Conservation (phyloP, 2,113 vertebrate genomes). For the Peucedramus taeniatus region DNA sequence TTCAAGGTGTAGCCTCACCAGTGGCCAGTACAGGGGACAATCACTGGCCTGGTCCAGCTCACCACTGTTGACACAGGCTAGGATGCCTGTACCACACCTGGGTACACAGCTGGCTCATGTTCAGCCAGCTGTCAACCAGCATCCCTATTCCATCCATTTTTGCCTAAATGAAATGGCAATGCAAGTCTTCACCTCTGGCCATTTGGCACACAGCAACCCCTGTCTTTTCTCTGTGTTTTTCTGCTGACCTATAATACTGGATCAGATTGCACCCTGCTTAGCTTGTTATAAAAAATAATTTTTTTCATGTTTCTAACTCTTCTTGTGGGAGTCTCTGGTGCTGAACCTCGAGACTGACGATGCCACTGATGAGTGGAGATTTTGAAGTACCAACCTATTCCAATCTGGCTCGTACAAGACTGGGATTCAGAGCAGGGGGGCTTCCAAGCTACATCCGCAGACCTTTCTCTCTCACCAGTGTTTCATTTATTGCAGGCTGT, state of each 20-base stretch:
- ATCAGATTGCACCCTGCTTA: background rate
- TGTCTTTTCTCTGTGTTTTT: background rate
- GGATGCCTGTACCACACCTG: background rate
- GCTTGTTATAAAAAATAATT: background rate
- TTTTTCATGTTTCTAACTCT: background rate
- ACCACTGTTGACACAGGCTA: background rate
- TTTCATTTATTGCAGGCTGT: constrained; percentile 27
- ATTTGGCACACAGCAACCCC: background rate
- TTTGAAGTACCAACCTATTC: background rate
- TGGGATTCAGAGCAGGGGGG: background rate
- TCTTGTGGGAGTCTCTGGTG: accelerated
- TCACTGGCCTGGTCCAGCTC: background rate
- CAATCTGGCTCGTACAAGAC: background rate
- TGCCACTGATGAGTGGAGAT: background rate
- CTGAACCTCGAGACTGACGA: background rate
- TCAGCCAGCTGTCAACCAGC: background rate
- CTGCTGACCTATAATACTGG: background rate
- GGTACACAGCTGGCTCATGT: background rate
- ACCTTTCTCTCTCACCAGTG: background rate
- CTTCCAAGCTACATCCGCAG: background rate
- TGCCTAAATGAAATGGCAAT: background rate
- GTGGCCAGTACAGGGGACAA: background rate
- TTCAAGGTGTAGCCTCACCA: background rate
- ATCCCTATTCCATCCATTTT: background rate
- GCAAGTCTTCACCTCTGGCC: background rate